Percentiles rank a stretch among this genome's conserved stretches.
Evolutionary conservation across 1,140 invertebrate species (phyloP).

Genomic region (Meloidogyne floridensis): DNA sequence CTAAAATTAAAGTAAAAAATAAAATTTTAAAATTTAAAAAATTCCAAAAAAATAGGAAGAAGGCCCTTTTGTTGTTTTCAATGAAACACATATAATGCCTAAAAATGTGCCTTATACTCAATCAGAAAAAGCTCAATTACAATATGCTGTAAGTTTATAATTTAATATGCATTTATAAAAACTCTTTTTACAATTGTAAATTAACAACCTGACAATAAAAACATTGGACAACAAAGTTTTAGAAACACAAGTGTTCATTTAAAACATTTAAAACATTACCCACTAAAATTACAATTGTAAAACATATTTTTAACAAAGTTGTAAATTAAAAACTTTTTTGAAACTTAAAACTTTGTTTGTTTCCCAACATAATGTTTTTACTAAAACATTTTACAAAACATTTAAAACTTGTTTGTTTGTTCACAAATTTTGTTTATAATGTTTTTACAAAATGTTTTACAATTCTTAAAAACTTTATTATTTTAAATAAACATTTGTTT

Average conservation of each 20-base stretch:
- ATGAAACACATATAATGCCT: constrained; percentile 19
- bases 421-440: too few relatives aligned
- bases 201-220: too few relatives aligned
- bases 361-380: too few relatives aligned
- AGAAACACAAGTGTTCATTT: too few relatives aligned
- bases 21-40: background rate
- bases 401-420: background rate
- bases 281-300: too few relatives aligned
- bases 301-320: background rate
- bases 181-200: too few relatives aligned
- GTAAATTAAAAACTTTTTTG: background rate
- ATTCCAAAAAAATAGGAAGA: background rate
- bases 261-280: too few relatives aligned
- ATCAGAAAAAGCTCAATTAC: constrained; percentile 7
- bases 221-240: too few relatives aligned
- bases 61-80: constrained; percentile 34
- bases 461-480: too few relatives aligned
- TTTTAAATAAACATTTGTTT: constrained; percentile 2
- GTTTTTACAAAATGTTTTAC: too few relatives aligned
- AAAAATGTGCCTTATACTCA: constrained; percentile 3
- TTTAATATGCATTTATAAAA: too few relatives aligned
- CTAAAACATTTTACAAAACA: too few relatives aligned
- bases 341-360: background rate
- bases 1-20: constrained; percentile 8
- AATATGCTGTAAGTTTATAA: constrained; percentile 4